Evolutionary conservation across 1,140 invertebrate species (phyloP).

Genomic region (Drosophila micromelanica): DNA sequence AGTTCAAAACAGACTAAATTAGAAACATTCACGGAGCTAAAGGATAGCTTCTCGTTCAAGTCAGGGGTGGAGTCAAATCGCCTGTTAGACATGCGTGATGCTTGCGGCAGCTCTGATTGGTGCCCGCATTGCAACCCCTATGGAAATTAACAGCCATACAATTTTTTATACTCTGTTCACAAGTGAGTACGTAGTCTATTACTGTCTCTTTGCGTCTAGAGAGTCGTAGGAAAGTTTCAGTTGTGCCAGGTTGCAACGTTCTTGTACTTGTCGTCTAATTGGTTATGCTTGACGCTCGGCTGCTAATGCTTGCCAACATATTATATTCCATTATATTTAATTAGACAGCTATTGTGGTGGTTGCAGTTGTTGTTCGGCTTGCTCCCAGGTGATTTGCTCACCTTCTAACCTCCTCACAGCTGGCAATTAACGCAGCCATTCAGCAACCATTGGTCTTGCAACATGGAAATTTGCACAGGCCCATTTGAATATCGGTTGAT

Average conservation of each 20-base stretch:
- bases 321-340: constrained; percentile 32
- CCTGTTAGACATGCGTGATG: constrained; percentile 61
- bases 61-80: constrained; percentile 54
- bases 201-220: no score
- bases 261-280: constrained; percentile 45
- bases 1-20: constrained; percentile 58
- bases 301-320: constrained; percentile 26
- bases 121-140: constrained; percentile 48
- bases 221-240: not conserved
- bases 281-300: constrained; percentile 50
- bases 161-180: not conserved
- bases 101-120: constrained; percentile 46
- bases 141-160: not conserved
- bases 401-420: constrained; percentile 36
- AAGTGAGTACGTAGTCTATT: no score
- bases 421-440: constrained; percentile 61
- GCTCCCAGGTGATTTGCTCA: constrained; percentile 19
- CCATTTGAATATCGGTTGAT: not conserved
- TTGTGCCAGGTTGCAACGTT: not conserved
- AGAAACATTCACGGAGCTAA: constrained; percentile 4
- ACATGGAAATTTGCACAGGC: constrained; percentile 42
- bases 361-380: not conserved
- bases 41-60: constrained; percentile 18
- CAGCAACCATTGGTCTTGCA: constrained; percentile 26
- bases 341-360: constrained; percentile 59